Evolutionary conservation across 1,140 invertebrate genomes (phyloP), one percentile per base, ranked within the genome.

Genomic region (Macrobrachium rosenbergii): DNA sequence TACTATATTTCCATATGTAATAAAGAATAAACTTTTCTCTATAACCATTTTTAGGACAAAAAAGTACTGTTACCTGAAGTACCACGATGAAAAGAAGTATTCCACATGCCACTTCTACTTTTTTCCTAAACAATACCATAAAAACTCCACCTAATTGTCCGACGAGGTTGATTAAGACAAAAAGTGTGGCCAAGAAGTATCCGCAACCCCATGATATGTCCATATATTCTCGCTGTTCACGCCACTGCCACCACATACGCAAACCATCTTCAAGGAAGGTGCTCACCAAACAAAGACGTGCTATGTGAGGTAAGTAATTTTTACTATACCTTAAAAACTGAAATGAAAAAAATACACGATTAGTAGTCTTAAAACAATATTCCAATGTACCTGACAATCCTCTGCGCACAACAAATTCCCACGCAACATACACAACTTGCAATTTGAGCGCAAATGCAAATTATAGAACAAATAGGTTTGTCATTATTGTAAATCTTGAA

Each of bases 201-300:
- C 99, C 99, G 93, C 98, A 99, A n/a, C 95, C 95, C 99, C 99
- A 99, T 6, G 97, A 97, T 92, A 97, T 95, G 91, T 99, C 95
- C 97, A 99, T 99, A 91, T 99, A 99, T 91, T 99, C 98, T 59
- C 98, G 94, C 92, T 99, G 99, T 91, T 99, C 98, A 59, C 95
- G 95, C 99, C 99, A 99, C 92, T 99, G 99, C 90, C 97, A 96
- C 95, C 97, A 99, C 99, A 99, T 99, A 88, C 99, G 95, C 63
- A 99, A 94, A 0, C 99, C 99, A 95, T 99, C 99, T 94, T 99
- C 99, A 52, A 99, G 94, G 93, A 99, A 99, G 90, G 99, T 99
- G 86, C 98, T 98, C 90, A 99, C 99, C n/a, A 99, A 94, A 92
- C 98, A 99, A 62, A 99, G 93, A 87, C 99, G 94, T 6, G 99